Percentiles rank a stretch among this genome's conserved stretches.
These are phyloP conservation scores for Drosophila lowei DNA, from an alignment of 1,140 invertebrate species.

Conservation along the genomic window DNA sequence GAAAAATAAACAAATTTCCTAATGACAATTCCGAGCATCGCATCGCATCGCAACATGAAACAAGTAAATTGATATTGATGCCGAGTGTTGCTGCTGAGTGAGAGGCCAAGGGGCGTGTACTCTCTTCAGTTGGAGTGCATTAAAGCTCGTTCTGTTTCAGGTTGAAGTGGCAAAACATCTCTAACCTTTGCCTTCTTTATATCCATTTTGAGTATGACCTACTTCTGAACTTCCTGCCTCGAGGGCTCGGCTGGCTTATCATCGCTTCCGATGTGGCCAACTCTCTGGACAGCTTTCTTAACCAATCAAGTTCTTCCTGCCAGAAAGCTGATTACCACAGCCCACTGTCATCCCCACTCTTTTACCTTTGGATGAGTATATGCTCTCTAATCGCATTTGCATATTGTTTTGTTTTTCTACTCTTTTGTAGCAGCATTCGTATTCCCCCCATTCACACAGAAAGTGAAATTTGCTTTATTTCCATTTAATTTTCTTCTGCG, in stretches of 20 bases:
- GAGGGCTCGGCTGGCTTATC: slow-evolving; percentile 18
- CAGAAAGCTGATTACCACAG: slow-evolving; percentile 40
- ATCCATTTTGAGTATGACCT: slow-evolving; percentile 22
- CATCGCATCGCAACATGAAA: slow-evolving; percentile 24
- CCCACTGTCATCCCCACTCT: neutral
- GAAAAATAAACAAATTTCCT: slow-evolving; percentile 79
- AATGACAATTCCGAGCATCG: slow-evolving; percentile 55
- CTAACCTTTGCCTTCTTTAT: slow-evolving; percentile 11
- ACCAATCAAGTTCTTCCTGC: slow-evolving; percentile 46
- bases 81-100: slow-evolving; percentile 34
- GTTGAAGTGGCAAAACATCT: slow-evolving; percentile 21
- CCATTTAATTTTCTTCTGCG: slow-evolving; percentile 69
- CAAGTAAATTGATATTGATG: slow-evolving; percentile 72
- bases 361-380: slow-evolving; percentile 19
- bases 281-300: slow-evolving; percentile 48
- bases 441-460: too few species aligned
- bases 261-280: slow-evolving; percentile 43
- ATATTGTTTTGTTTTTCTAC: slow-evolving; percentile 55
- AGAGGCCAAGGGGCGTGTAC: slow-evolving; percentile 28
- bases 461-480: slow-evolving; percentile 46
- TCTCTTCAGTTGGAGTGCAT: slow-evolving; percentile 4
- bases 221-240: slow-evolving; percentile 19
- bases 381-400: slow-evolving; percentile 38
- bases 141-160: slow-evolving; percentile 19
- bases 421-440: neutral